Evolutionary conservation across 2,113 vertebrate genomes (phyloP).

Genomic region (Rissa tridactyla): DNA sequence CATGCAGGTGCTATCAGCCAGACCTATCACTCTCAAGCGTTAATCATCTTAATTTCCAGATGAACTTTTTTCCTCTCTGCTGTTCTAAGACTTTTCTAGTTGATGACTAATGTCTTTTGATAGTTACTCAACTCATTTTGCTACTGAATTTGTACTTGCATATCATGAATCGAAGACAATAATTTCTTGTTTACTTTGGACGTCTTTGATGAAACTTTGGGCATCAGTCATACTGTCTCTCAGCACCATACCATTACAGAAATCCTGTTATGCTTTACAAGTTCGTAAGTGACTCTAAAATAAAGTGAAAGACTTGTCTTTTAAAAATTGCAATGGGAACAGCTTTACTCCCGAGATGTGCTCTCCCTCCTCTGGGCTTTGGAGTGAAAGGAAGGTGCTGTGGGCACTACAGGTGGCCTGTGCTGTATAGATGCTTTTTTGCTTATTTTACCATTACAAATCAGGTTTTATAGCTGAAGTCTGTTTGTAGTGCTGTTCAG

Average conservation of each 20-base stretch:
- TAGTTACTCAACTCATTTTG: neutral
- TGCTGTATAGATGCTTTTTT: neutral
- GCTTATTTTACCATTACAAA: neutral
- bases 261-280: neutral
- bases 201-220: neutral
- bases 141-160: neutral
- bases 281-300: neutral
- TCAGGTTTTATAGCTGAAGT: neutral
- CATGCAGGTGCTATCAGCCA: neutral
- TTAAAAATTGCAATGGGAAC: neutral
- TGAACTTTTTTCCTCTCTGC: neutral
- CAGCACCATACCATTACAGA: neutral
- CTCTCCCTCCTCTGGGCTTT: neutral
- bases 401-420: neutral
- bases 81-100: neutral
- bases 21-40: neutral
- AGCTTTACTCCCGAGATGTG: neutral
- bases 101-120: neutral
- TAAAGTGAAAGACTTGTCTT: neutral
- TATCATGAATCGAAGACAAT: neutral
- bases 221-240: neutral
- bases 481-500: neutral
- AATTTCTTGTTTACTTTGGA: constrained; percentile 28
- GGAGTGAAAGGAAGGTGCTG: neutral
- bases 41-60: neutral